phyloP scores from a whole-genome alignment of 2,113 vertebrate species.

The human region GRCh38 chr18:32111001-32111500 shows the following conservation, averaged over 20 bases:
- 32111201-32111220: neutral
- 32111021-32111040: too few species aligned
- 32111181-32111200: neutral
- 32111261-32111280: neutral
- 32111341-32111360: neutral
- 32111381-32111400: neutral
- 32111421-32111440: neutral
- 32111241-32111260: neutral
- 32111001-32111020: too few species aligned
- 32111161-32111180: neutral
- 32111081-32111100: neutral
- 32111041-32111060: too few species aligned
- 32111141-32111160: neutral
- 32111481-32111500: neutral
- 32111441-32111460: neutral
- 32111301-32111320: neutral
- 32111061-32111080: neutral
- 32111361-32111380: neutral
- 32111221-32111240: neutral
- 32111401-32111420: neutral
- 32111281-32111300: neutral
- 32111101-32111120: slow-evolving; percentile 23
- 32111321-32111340: neutral
- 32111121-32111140: neutral
- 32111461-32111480: neutral